A percentile compares a stretch with the other conserved stretches of the same genome.
These are phyloP conservation scores for Nomada goodeniana DNA, from an alignment of 2,888 invertebrate species.

Conservation along the genomic window DNA sequence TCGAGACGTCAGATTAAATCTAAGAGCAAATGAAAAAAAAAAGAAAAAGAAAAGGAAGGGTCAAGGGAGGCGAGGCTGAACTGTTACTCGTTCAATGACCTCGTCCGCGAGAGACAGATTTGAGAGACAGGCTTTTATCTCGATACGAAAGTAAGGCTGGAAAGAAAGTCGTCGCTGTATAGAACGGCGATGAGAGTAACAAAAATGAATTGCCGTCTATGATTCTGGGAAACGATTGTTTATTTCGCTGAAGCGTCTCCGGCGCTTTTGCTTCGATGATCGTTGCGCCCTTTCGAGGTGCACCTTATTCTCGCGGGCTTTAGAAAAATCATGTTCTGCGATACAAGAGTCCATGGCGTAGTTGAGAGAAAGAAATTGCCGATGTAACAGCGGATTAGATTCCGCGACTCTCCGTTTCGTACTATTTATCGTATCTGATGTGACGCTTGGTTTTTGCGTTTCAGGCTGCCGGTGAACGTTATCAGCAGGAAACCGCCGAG, in stretches of 20 bases:
- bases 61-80: neutral
- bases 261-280: no score
- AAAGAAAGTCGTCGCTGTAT: conserved; percentile 17
- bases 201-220: neutral
- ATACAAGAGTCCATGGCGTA: neutral
- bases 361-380: neutral
- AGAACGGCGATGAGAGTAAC: neutral
- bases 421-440: conserved; percentile 55
- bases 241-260: neutral
- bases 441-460: conserved; percentile 70
- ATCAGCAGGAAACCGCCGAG: conserved; percentile 80
- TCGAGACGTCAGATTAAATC: conserved; percentile 19
- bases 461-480: conserved; percentile 72
- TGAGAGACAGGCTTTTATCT: conserved; percentile 35
- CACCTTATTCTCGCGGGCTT: neutral
- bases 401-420: neutral
- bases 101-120: conserved; percentile 29
- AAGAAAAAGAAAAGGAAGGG: neutral
- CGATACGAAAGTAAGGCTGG: conserved; percentile 21
- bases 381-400: conserved; percentile 21
- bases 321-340: neutral
- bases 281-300: no score
- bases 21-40: neutral
- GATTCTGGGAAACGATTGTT: neutral
- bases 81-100: conserved; percentile 33